Evolutionary conservation across 2,797 vertebrate genomes (phyloP), one percentile per base, ranked within the genome.

Genomic region (Anolis apletophallus): DNA sequence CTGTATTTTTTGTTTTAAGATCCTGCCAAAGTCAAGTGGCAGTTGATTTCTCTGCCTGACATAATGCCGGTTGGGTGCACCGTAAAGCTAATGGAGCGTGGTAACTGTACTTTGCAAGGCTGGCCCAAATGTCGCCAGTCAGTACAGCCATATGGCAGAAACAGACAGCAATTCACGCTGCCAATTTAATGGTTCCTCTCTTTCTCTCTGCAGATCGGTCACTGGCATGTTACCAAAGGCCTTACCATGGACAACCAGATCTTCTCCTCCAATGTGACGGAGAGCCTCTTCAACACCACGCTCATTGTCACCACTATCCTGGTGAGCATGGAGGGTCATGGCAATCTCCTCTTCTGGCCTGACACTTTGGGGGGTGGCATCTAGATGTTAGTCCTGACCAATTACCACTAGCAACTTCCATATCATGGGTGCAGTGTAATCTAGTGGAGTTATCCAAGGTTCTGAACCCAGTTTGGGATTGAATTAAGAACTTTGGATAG

Each of bases 221-320:
- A 98, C 94, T 99, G 98, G 99, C 99, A 99, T 26, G 98, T 98
- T 72, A 97, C 98, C 17, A 97, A 98, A 80, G 98, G 99, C 75
- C 97, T 99, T 93, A 98, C 97, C 94, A 99, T 99, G 98, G 98
- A 99, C 95, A 98, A 94, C 93, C 98, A 96, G 94, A 97, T 98
- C 92, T 98, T 98, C 83, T 97, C 98, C 81, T 97, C 98, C 92
- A 99, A 99, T 73, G 96, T 98, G 87, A 98, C 98, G 0, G 98
- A 99, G 94, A 98, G 97, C n/a, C 97, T 99, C 91, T 99, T 99
- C 97, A 99, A 99, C 95, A 99, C 98, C 78, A 99, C 98, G 0
- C 97, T 99, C 64, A 97, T 97, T 40, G 97, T 99, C 96, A 99
- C 99, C 50, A 99, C 99, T 90, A 99, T 99, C 96, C 97, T 99